Conservation (phyloP, 1,140 invertebrate species). For the Idris sp. region DNA sequence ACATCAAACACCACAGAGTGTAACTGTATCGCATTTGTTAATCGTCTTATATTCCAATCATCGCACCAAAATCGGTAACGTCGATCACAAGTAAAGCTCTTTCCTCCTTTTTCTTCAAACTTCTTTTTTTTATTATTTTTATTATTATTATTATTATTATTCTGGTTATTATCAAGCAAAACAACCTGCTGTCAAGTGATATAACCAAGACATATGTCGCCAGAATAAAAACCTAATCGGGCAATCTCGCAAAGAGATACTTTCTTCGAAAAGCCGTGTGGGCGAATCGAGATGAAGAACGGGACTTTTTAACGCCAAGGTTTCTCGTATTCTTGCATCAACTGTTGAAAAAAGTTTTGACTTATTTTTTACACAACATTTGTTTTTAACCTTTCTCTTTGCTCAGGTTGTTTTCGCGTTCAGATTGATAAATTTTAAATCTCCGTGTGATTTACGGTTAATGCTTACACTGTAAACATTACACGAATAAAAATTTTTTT, state of each 20-base stretch:
- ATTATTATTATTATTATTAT: too few species aligned
- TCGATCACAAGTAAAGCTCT: conserved; percentile 28
- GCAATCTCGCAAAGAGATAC: conserved; percentile 28
- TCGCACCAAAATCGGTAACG: conserved; percentile 56
- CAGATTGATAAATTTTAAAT: not conserved
- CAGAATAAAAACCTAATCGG: conserved; percentile 27
- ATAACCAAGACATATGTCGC: conserved; percentile 39
- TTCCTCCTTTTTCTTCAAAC: conserved; percentile 16
- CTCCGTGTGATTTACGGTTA: too few species aligned
- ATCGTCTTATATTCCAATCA: conserved; percentile 57
- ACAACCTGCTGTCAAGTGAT: conserved; percentile 48
- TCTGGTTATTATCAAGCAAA: conserved; percentile 21
- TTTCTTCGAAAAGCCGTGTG: conserved; percentile 60
- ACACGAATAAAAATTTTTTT: too few species aligned
- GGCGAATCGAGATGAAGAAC: conserved; percentile 58
- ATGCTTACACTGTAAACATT: too few species aligned
- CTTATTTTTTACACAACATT: conserved; percentile 26
- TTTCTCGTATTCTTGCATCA: conserved; percentile 37
- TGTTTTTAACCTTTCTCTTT: conserved; percentile 29
- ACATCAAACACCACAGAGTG: conserved; percentile 26
- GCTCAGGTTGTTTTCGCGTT: not conserved
- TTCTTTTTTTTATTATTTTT: too few species aligned
- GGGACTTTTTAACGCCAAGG: conserved; percentile 42
- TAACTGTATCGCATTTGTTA: conserved; percentile 58
- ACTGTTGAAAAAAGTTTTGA: conserved; percentile 22